A percentile compares a stretch with the other conserved stretches of the same genome.
Conservation (phyloP, 2,797 vertebrate species). For the Microctenopoma lineatum region DNA sequence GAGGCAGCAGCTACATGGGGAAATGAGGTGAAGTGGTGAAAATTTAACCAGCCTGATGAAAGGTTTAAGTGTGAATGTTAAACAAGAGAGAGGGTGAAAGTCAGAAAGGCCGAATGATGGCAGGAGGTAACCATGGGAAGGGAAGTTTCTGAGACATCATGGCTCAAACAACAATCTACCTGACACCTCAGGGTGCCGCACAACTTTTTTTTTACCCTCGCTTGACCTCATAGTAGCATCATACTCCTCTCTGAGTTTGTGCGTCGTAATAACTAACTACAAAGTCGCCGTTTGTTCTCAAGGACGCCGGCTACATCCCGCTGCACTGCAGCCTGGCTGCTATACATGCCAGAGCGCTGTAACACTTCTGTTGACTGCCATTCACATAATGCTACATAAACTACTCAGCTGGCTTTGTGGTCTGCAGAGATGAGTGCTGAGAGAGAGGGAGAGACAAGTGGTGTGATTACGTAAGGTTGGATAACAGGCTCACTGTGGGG, state of each 20-base stretch:
- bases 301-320: constrained; percentile 44
- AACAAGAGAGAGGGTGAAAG: constrained; percentile 45
- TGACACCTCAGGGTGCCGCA: constrained; percentile 26
- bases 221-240: constrained; percentile 31
- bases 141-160: constrained; percentile 5
- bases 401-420: constrained; percentile 34
- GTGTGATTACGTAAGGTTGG: constrained; percentile 71
- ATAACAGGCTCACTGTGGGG: constrained; percentile 69
- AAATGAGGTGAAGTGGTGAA: constrained; percentile 73
- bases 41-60: constrained; percentile 75
- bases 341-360: constrained; percentile 49
- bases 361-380: constrained; percentile 38
- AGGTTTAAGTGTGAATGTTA: constrained; percentile 76
- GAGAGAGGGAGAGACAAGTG: constrained; percentile 40
- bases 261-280: constrained; percentile 49
- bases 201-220: constrained; percentile 32
- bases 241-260: constrained; percentile 28
- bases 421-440: constrained; percentile 31
- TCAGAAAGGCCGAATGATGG: constrained; percentile 7
- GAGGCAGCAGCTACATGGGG: constrained; percentile 57
- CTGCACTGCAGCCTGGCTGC: constrained; percentile 58
- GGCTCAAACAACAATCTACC: constrained; percentile 22
- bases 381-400: constrained; percentile 45
- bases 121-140: constrained; percentile 29
- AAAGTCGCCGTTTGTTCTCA: constrained; percentile 46